Conservation (phyloP, 2,888 invertebrate genomes). For the Sclerodermus sp. region DNA sequence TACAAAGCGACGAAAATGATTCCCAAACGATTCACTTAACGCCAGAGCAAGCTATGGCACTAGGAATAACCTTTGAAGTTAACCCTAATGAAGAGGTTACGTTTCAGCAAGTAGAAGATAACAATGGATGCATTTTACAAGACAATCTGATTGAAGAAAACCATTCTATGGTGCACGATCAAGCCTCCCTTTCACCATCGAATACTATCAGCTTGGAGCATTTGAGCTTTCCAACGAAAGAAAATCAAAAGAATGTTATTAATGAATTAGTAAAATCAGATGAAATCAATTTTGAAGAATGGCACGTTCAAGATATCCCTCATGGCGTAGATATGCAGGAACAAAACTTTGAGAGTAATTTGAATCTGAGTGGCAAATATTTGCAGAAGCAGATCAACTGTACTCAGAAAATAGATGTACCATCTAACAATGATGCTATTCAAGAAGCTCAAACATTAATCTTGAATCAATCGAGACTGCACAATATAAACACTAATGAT, state of each 20-base stretch:
- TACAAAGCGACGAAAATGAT: slow-evolving; percentile 43
- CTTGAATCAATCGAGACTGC: slow-evolving; percentile 20
- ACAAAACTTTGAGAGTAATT: slow-evolving; percentile 10
- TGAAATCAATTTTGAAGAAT: slow-evolving; percentile 24
- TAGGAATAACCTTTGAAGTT: slow-evolving; percentile 51
- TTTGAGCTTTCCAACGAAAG: slow-evolving; percentile 20
- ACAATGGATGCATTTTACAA: slow-evolving; percentile 7
- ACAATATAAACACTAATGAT: slow-evolving; percentile 14
- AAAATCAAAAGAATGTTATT: slow-evolving; percentile 11
- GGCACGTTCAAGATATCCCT: slow-evolving; percentile 22
- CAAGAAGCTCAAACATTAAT: slow-evolving; percentile 15
- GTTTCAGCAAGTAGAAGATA: slow-evolving; percentile 31
- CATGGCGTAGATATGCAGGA: slow-evolving; percentile 9
- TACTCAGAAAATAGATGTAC: slow-evolving; percentile 4
- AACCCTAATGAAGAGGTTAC: slow-evolving; percentile 33
- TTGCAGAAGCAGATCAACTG: slow-evolving; percentile 10
- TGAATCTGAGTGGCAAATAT: slow-evolving; percentile 16
- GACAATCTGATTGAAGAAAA: slow-evolving; percentile 11
- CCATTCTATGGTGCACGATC: slow-evolving; percentile 15
- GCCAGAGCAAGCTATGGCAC: slow-evolving; percentile 50
- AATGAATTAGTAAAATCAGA: slow-evolving; percentile 17
- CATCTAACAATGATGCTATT: slow-evolving; percentile 13
- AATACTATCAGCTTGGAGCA: slow-evolving; percentile 21
- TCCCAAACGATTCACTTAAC: slow-evolving; percentile 52
- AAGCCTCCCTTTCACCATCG: slow-evolving; percentile 13